phyloP scores from a whole-genome alignment of 2,888 invertebrate genomes.

The Agrochola lychnidis region DNA sequence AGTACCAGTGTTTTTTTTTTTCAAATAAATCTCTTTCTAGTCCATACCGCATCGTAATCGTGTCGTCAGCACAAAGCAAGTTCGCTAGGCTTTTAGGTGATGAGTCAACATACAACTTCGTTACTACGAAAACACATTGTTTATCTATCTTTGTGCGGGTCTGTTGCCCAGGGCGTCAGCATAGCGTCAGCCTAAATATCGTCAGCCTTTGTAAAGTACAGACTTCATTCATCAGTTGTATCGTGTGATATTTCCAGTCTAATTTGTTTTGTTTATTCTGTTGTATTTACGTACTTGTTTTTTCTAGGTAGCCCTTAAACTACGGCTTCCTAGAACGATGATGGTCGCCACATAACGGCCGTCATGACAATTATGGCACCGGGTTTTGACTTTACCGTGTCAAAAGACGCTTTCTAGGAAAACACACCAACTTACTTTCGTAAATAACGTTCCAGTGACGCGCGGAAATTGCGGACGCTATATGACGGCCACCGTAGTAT shows the following conservation, averaged over 20 bases:
- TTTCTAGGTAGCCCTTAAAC: neutral
- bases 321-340: no score
- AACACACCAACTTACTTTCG: no score
- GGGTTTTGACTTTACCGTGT: no score
- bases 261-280: neutral
- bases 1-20: no score
- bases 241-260: constrained; percentile 10
- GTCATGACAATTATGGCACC: no score
- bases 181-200: constrained; percentile 27
- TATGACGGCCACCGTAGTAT: no score
- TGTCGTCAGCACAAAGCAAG: constrained; percentile 9
- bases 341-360: no score
- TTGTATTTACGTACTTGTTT: neutral
- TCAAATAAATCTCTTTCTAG: no score
- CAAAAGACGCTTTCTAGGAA: no score
- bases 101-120: constrained; percentile 57
- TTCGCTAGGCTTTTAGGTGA: constrained; percentile 57
- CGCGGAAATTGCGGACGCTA: no score
- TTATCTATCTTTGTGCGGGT: constrained; percentile 46
- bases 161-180: constrained; percentile 12
- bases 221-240: constrained; percentile 2
- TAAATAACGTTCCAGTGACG: no score
- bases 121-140: constrained; percentile 46
- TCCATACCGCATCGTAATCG: neutral
- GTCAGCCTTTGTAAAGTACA: constrained; percentile 37